A percentile compares a stretch with the other conserved stretches of the same genome.
Conservation (phyloP, 2,888 invertebrate species). For the Phasia obesa region DNA sequence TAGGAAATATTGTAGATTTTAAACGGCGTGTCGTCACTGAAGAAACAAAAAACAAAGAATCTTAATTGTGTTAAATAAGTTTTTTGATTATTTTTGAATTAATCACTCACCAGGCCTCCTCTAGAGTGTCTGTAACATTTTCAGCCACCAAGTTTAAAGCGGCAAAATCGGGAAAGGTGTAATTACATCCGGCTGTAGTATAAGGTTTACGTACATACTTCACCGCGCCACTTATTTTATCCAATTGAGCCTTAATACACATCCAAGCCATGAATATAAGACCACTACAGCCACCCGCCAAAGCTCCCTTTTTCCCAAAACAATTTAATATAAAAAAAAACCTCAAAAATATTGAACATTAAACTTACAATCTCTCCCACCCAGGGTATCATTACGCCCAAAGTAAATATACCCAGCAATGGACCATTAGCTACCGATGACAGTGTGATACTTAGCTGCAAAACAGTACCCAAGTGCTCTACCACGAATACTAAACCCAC, state of each 20-base stretch:
- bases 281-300: slow-evolving; percentile 84
- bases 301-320: slow-evolving; percentile 82
- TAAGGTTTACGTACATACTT: slow-evolving; percentile 83
- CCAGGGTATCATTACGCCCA: slow-evolving; percentile 88
- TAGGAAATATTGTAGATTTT: slow-evolving; percentile 88
- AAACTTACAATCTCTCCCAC: slow-evolving; percentile 84
- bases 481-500: slow-evolving; percentile 86
- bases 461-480: slow-evolving; percentile 87
- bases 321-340: neutral
- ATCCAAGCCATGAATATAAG: slow-evolving; percentile 84
- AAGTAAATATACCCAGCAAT: slow-evolving; percentile 86
- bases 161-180: slow-evolving; percentile 82
- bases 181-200: slow-evolving; percentile 84
- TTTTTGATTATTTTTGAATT: neutral
- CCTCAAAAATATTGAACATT: neutral
- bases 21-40: slow-evolving; percentile 77
- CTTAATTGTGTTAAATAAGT: neutral
- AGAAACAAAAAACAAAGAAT: too few relatives aligned
- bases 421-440: slow-evolving; percentile 87
- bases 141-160: slow-evolving; percentile 77
- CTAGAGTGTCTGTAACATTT: slow-evolving; percentile 73
- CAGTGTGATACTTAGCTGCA: slow-evolving; percentile 87
- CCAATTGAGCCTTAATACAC: slow-evolving; percentile 84
- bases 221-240: slow-evolving; percentile 83
- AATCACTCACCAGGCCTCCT: slow-evolving; percentile 69